Percentiles rank a stretch among this genome's conserved stretches.
phyloP scores from a whole-genome alignment of 1,140 invertebrate genomes.

The Brachystomella parvula region DNA sequence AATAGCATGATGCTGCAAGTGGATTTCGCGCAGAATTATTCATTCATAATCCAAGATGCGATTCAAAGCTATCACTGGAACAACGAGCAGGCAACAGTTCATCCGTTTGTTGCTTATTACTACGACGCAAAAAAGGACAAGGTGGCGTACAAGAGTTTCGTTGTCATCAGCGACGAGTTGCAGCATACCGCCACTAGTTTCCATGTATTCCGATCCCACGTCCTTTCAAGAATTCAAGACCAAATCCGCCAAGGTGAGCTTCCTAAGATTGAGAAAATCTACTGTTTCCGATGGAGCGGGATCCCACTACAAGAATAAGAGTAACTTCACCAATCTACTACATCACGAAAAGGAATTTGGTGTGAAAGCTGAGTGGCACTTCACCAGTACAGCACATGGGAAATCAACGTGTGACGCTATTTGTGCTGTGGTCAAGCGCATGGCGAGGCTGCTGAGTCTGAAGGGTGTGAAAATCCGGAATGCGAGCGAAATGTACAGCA shows the following conservation, averaged over 20 bases:
- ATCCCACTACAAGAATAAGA: conserved; percentile 27
- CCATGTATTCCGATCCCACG: conserved; percentile 2
- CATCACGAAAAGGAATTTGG: conserved; percentile 31
- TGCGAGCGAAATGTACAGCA: too few relatives aligned
- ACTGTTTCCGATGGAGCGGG: conserved; percentile 18
- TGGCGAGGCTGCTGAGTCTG: conserved; percentile 7
- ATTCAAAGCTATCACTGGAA: conserved; percentile 31
- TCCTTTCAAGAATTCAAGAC: conserved; percentile 8
- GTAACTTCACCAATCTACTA: conserved; percentile 20
- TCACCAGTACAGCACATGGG: conserved; percentile 40
- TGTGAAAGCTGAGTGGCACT: conserved; percentile 38
- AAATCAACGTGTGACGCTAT: conserved; percentile 40
- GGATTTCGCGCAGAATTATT: conserved; percentile 38
- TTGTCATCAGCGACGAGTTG: conserved; percentile 19
- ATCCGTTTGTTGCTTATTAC: conserved; percentile 30
- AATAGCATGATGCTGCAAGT: conserved; percentile 20
- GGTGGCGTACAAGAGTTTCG: neutral
- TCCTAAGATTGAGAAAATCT: conserved; percentile 6
- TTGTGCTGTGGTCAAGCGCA: conserved; percentile 28
- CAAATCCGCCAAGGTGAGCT: neutral
- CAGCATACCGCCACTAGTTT: conserved; percentile 13
- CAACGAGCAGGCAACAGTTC: conserved; percentile 35
- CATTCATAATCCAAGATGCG: conserved; percentile 30
- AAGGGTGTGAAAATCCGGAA: too few relatives aligned
- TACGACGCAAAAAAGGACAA: conserved; percentile 15